A percentile compares a stretch with the other conserved stretches of the same genome.
Conservation (phyloP, 1,140 invertebrate genomes). For the Yoshiicerus persimilis region DNA sequence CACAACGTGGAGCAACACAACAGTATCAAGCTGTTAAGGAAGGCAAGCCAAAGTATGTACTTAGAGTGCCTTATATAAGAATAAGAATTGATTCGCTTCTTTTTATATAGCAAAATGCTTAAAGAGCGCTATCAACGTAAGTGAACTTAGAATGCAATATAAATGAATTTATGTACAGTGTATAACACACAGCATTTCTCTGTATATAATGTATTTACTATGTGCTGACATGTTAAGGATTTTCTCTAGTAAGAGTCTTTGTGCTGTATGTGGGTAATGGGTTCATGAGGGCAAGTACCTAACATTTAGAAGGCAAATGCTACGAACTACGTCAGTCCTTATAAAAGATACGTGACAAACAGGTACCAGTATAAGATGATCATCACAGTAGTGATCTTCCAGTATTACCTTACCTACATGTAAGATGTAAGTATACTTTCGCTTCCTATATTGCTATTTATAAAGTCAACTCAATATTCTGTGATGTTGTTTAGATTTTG, state of each 20-base stretch:
- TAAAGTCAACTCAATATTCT: neutral
- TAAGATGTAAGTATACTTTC: neutral
- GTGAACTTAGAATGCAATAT: no score
- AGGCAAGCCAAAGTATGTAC: neutral
- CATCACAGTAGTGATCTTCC: neutral
- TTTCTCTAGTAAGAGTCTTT: neutral
- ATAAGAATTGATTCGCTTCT: no score
- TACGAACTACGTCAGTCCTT: neutral
- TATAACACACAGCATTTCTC: no score
- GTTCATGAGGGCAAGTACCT: conserved; percentile 33
- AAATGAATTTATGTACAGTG: no score
- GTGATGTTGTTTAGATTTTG: neutral
- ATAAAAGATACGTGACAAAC: neutral
- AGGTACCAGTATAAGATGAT: neutral
- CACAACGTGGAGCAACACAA: neutral
- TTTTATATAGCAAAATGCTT: no score
- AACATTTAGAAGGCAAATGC: neutral
- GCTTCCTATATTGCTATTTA: neutral
- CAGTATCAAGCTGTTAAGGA: neutral
- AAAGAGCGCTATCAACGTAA: no score
- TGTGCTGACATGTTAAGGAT: neutral
- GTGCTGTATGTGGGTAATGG: conserved; percentile 26
- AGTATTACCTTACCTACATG: neutral
- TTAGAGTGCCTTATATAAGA: neutral
- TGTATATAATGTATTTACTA: no score